phyloP scores from a whole-genome alignment of 2,113 vertebrate species.

The Suricata suricatta region DNA sequence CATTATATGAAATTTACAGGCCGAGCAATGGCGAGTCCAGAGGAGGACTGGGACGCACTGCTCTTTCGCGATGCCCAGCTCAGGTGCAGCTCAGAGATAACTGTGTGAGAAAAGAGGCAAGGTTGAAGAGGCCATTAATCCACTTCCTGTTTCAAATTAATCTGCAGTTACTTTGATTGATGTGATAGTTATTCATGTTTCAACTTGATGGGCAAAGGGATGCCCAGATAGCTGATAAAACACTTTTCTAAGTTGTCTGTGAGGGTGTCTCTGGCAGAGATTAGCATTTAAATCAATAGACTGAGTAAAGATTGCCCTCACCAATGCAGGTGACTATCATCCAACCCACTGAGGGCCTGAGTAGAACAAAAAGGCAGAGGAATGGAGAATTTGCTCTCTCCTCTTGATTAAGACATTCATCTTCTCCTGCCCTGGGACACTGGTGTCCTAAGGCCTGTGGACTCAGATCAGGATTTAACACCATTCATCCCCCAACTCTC shows the following conservation, averaged over 20 bases:
- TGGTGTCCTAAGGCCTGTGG: too few species aligned
- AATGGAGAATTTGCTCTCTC: neutral
- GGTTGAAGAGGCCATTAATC: neutral
- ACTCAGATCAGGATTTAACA: neutral
- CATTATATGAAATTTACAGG: neutral
- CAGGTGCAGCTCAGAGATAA: neutral
- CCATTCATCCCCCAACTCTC: neutral
- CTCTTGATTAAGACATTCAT: too few species aligned
- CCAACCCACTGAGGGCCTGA: neutral
- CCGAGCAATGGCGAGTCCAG: neutral
- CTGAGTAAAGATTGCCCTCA: neutral
- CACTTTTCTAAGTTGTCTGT: neutral
- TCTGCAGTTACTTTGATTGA: neutral
- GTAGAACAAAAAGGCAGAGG: neutral
- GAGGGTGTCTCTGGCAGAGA: neutral
- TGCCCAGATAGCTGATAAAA: neutral
- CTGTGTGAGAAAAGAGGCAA: neutral
- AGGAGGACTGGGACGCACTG: neutral
- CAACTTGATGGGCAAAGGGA: neutral
- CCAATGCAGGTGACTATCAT: neutral
- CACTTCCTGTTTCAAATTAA: slow-evolving; percentile 25
- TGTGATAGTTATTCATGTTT: neutral
- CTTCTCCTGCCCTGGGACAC: neutral
- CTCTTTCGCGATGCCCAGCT: neutral
- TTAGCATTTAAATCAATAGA: neutral